Base-by-base conservation (phyloP, 2,797 vertebrate species). In the Arrhamphus sclerolepis region DNA sequence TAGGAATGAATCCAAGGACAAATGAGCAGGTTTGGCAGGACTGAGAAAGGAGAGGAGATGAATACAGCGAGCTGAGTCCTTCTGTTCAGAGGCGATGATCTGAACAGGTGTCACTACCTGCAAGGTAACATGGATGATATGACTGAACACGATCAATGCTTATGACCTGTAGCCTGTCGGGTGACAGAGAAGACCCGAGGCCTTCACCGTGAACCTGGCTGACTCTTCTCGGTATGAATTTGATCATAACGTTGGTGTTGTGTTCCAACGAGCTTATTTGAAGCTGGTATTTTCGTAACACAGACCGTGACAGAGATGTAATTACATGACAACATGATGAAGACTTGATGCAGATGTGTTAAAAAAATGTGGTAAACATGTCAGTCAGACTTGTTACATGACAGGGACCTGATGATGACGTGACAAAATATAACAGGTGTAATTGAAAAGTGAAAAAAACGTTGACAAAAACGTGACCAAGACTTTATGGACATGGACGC, bases 1-100 rank as follows among this genome's bases (percentile, higher is more conserved):
- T 49, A 71, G 66, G 69, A 78, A 75, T 80, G 80, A 76, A 81
- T 81, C 83, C 84, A 87, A 77, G 81, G 85, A 83, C 85, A 85
- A 83, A 82, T 73, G 74, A 90, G 64, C n/a, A 62, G 52, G 61
- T 48, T 70, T 81, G 81, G 77, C 78, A 79, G 52, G 53, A 63
- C 65, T 62, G 56, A 54, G 49, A 71, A 69, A 59, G 54, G 47
- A 68, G 77, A 78, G 75, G 46, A 51, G 63, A 71, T 41, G 13
- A 77, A 77, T 69, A 46, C 48, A 38, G 76, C 19, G 61, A 61
- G 69, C 20, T 39, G 66, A 72, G 59, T 59, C 4, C 57, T 55
- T 54, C 34, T 63, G 67, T 51, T 80, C 39, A 51, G 62, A 77
- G 39, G 50, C 57, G 67, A 70, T 72, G 80, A 79, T 73, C 53